Base-by-base conservation (phyloP, 2,888 invertebrate genomes). In the Erebia epiphron region DNA sequence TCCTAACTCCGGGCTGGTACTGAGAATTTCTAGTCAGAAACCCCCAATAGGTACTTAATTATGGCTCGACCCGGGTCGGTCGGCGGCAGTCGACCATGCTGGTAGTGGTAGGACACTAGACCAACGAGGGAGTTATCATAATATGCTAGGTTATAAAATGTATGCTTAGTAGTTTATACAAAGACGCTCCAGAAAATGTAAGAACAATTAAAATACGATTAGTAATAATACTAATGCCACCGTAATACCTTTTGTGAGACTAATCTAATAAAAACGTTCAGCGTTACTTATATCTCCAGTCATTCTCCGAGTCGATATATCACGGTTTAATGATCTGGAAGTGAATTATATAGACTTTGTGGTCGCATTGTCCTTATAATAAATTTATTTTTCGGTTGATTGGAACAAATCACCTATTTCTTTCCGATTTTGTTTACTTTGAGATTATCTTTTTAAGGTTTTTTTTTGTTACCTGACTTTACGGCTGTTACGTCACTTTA, bases 321-420 rank as follows among this genome's bases (percentile, higher is more conserved):
- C 88, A 85, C 78, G 79, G 82, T 78, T 83, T 84, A 91, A 91
- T 90, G 90, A 87, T 74, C 80, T 88, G 87, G 89, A 89, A 90
- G 83, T 87, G 86, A 90, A 86, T 85, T 89, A 89, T 86, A 85
- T 81, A 80, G 83, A 84, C 82, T 83, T 85, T 84, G 80, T 79
- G 82, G 80, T 81, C 82, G 79, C 82, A 80, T 80, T 80, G 83
- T 83, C 80, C 82, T 82, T 80, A 77, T 21, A 21, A 11, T 9
- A 82, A 84, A 82, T 85, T 87, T 88, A 87, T 88, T 80, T 81
- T 79, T 75, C 78, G 78, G 79, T 80, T 86, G 85, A 86, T 86
- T 84, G 80, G 81, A 82, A 83, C 79, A 81, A 82, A 86, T 84
- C 76, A 80, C 75, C 78, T 35, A 26, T 26, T 80, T 74, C 66